Evolutionary conservation across 2,888 invertebrate genomes (phyloP), one percentile per base, ranked within the genome.

Genomic region (Beris chalybata): DNA sequence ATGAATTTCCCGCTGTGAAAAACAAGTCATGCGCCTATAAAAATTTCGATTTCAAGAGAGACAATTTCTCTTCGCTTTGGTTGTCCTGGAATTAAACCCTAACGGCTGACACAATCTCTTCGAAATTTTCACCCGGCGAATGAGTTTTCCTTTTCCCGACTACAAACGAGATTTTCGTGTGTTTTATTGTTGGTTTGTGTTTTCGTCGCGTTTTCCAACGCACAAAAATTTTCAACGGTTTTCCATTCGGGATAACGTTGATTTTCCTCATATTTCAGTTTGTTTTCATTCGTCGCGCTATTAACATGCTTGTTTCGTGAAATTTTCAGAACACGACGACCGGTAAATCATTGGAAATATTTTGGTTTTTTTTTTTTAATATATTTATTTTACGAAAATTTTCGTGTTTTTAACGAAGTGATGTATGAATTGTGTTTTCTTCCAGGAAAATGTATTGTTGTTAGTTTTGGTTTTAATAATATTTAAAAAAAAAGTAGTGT

Each of bases 211-310:
- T 59, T 52, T 61, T 50, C 52, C 61, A 61, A n/a, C 15, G 38
- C 22, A 50, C 6, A 50, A 15, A 15, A 38, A 38, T 52, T 61
- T 52, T 50, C 50, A 61, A 38, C 38, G 9, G 5, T 7, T 38
- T 43, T 61, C 31, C 50, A 44, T 61, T 50, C 50, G 61, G 22
- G 65, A 65, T 31, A 54, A 69, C 70, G 70, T 70, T 70, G 66
- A 61, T 58, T 64, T 63, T 65, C 66, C 70, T 68, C 66, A 70
- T 68, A 68, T 70, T 71, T 77, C 74, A 77, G 76, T 77, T 76
- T 76, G 76, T 74, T 77, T 77, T 76, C 74, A 76, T 72, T 74
- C 76, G 73, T 74, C 73, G 77, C 73, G 72, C 77, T 73, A 73
- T 75, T 71, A 76, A 75, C 76, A 77, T 76, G 76, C 74, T 67